Evolutionary conservation across 2,113 vertebrate genomes (phyloP).

Genomic region (Pan troglodytes): DNA sequence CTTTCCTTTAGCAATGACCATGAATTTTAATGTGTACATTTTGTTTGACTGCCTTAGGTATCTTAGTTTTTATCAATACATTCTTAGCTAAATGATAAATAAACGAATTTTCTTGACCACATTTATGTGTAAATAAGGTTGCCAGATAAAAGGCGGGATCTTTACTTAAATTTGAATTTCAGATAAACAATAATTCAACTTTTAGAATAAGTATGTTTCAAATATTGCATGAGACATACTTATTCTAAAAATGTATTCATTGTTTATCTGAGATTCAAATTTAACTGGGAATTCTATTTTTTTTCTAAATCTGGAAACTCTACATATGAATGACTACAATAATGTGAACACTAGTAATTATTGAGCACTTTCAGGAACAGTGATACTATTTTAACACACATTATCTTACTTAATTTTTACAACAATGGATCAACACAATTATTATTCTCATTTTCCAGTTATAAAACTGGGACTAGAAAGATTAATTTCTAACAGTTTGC

Average conservation of each 20-base stretch:
- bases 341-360: background rate
- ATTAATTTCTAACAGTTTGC: slow-evolving; percentile 14
- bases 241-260: background rate
- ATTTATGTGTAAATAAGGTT: background rate
- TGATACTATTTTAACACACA: background rate
- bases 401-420: background rate
- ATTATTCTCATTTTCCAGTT: background rate
- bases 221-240: background rate
- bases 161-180: slow-evolving; percentile 14
- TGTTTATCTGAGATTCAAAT: slow-evolving; percentile 35
- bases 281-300: background rate
- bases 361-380: background rate
- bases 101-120: background rate
- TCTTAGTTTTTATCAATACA: background rate
- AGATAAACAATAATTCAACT: background rate
- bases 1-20: background rate
- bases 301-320: background rate
- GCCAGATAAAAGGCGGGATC: background rate
- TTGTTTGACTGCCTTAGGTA: background rate
- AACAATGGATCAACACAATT: background rate
- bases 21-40: background rate
- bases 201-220: background rate
- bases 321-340: background rate
- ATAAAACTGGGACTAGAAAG: background rate
- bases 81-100: background rate